A percentile compares a stretch with the other conserved stretches of the same genome.
These are phyloP conservation scores for Embidobia sp. DNA, from an alignment of 2,888 invertebrate genomes.

Conservation along the genomic window DNA sequence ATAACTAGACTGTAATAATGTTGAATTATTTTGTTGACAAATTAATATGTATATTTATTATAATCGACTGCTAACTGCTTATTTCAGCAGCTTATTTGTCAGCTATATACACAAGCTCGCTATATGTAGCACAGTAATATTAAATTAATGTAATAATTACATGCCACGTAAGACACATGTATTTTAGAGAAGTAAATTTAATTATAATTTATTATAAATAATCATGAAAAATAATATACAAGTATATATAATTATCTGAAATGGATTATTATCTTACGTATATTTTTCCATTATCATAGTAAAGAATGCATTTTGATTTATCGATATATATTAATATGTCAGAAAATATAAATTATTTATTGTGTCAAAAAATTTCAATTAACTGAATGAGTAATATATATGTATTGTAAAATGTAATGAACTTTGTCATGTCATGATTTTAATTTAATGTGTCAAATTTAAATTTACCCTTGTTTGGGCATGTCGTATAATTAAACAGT, in stretches of 20 bases:
- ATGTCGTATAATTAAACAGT: constrained; percentile 77
- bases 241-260: too few relatives aligned
- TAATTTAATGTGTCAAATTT: constrained; percentile 80
- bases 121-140: constrained; percentile 76
- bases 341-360: too few relatives aligned
- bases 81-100: constrained; percentile 77
- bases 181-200: constrained; percentile 3
- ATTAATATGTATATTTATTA: constrained; percentile 44
- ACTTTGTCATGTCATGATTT: constrained; percentile 77
- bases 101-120: constrained; percentile 79
- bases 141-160: constrained; percentile 32
- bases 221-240: constrained; percentile 27
- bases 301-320: too few relatives aligned
- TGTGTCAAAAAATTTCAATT: too few relatives aligned
- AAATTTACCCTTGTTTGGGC: constrained; percentile 78
- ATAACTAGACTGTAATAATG: too few relatives aligned
- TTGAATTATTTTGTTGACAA: constrained; percentile 52
- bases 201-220: too few relatives aligned
- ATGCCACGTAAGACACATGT: constrained; percentile 28
- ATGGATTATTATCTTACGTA: too few relatives aligned
- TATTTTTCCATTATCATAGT: too few relatives aligned
- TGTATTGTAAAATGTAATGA: constrained; percentile 74
- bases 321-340: too few relatives aligned
- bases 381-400: constrained; percentile 72
- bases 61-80: constrained; percentile 76